Evolutionary conservation across 2,113 vertebrate species (phyloP).

Genomic region (Beaufortia kweichowensis): DNA sequence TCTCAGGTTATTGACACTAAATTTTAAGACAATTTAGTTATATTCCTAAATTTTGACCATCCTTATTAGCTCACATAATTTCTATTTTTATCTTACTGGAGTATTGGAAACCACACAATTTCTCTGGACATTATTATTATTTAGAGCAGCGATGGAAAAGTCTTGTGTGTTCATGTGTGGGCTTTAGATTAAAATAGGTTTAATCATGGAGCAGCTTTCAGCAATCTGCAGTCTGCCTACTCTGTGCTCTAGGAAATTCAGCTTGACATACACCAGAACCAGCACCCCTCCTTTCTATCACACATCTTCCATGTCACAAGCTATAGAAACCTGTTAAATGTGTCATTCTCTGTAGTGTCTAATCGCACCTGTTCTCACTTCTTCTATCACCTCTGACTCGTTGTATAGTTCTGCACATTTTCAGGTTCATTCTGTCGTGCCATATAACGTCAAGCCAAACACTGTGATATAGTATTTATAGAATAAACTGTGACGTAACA

Average conservation of each 20-base stretch:
- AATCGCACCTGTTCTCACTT: conserved; percentile 10
- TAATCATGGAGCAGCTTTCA: conserved; percentile 47
- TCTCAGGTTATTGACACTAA: no score
- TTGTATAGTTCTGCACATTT: background rate
- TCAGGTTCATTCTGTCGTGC: background rate
- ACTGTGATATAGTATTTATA: conserved; percentile 5
- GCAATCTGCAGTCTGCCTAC: conserved; percentile 46
- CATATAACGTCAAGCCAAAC: background rate
- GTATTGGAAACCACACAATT: background rate
- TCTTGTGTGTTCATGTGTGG: conserved; percentile 32
- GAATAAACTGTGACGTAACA: background rate
- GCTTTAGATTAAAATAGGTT: conserved; percentile 51
- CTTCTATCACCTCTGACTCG: conserved; percentile 22
- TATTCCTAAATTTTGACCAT: no score
- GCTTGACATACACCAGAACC: conserved; percentile 22
- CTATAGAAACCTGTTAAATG: conserved; percentile 5
- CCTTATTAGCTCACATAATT: background rate
- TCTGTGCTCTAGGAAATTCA: conserved; percentile 37
- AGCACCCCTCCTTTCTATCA: conserved; percentile 19
- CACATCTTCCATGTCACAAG: conserved; percentile 7
- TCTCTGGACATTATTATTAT: background rate
- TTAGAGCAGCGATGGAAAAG: background rate
- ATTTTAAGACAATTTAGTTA: background rate
- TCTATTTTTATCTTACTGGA: background rate
- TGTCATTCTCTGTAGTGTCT: background rate